A percentile compares a stretch with the other conserved stretches of the same genome.
Evolutionary conservation across 1,140 invertebrate genomes (phyloP).

Genomic region (Drosophila ananassae): DNA sequence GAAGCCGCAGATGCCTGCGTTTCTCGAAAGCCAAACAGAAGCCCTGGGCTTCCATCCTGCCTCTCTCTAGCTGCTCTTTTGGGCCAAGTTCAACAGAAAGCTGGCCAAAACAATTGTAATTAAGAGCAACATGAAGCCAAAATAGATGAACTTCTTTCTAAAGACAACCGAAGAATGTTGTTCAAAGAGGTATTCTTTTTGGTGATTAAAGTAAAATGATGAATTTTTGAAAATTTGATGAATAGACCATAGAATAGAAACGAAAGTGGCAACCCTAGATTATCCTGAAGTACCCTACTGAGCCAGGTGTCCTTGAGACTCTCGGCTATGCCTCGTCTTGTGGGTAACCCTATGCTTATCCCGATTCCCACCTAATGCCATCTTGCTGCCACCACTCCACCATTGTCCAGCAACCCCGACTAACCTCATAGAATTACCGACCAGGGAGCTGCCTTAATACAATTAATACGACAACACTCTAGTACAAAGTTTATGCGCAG

Average conservation of each 20-base stretch:
- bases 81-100: conserved; percentile 42
- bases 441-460: conserved; percentile 80
- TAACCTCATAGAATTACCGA: conserved; percentile 61
- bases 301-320: background rate
- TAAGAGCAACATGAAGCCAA: conserved; percentile 60
- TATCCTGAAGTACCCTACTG: background rate
- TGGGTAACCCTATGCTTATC: background rate
- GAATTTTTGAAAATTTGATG: background rate
- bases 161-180: conserved; percentile 8
- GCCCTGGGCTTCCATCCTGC: conserved; percentile 1
- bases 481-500: conserved; percentile 79
- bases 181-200: background rate
- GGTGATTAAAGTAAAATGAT: background rate
- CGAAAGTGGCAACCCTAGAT: background rate
- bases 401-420: background rate
- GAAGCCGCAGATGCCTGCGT: conserved; percentile 16
- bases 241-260: background rate
- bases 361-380: background rate
- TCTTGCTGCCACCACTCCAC: background rate
- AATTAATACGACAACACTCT: conserved; percentile 82
- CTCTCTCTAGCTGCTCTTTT: conserved; percentile 4
- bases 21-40: conserved; percentile 35
- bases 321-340: conserved; percentile 9
- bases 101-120: conserved; percentile 74
- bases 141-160: conserved; percentile 63